Base-by-base conservation (phyloP, 1,140 invertebrate species). In the Prorops nasuta region DNA sequence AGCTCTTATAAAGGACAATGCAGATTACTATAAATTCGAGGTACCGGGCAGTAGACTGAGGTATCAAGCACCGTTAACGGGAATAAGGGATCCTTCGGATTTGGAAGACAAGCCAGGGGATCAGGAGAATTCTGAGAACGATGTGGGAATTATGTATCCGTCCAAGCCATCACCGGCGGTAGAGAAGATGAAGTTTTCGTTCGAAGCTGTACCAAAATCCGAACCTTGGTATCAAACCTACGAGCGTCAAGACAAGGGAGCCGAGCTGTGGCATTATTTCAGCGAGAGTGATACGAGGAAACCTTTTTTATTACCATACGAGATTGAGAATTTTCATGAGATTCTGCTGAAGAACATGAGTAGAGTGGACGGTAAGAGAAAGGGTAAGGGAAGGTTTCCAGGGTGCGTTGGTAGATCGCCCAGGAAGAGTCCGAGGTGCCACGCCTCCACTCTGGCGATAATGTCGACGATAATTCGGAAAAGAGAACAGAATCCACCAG, bases 161-260 rank as follows among this genome's bases (percentile, higher is more conserved):
- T 66, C 72, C 55, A 80, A 81, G 52, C 82, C 82, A 21, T 83
- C 82, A 3, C 74, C 80, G 10, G 78, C 81, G 37, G 78, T 86
- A 17, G 81, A 84, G 51, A 81, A 84, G 58, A 78, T 88, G 66
- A 80, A 84, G 43, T 91, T 89, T 66, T 85, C 88, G 0, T 91
- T 91, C 63, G 88, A 91, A 71, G 80, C 76, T 14, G 72, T 89
- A 48, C 89, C 89, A 3, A 75, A 69, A 39, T 83, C 81, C 32
- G 88, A 91, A 60, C 81, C 86, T 0, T 91, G 89, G 89, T 90
- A 87, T 72, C 80, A 85, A 57, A 87, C 88, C 0, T 91, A 89
- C 64, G 80, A 82, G 49, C 77, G 89, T 1, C 88, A 90, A 61
- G 87, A 91, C 64, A 77, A 82, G 14, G 84, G 85, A 7, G 81